Evolutionary conservation across 2,113 vertebrate species (phyloP), one percentile per base, ranked within the genome.

Genomic region (Leptocoma aspasia): DNA sequence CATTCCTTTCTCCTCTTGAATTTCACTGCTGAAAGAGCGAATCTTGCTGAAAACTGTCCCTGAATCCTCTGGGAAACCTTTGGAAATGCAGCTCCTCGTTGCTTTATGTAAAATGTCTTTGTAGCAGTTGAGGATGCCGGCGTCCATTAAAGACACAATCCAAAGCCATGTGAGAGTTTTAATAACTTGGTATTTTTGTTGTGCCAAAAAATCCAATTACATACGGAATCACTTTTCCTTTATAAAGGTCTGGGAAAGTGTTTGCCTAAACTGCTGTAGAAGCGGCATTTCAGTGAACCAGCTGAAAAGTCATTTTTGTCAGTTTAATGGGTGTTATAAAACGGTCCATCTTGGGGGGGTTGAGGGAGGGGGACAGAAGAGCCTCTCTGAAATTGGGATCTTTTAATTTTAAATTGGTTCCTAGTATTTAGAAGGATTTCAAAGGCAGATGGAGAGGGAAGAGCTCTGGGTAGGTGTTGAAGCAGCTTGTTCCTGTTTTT

Each of bases 301-400:
- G 66, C 77, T 57, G 10, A 53, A 35, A 77, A 82, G 65, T n/a
- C 3, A 15, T n/a, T 95, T 81, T 66, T 86, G 81, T 82, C 44
- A 14, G 21, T 33, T 87, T 89, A 86, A 87, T 75, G 41, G 81
- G 37, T 27, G 11, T 54, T 53, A 64, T 72, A 53, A 89, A 89
- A 20, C 0, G 5, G 35, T 78, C 33, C 7, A 10, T 77, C 37
- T 61, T 41, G 4, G 27, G 9, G 39, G n/a, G 35, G 18, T 53
- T 24, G 37, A 69, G 45, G 63, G 39, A 41, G 84, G 18, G 66
- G 54, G 33, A 15, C 31, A 24, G 39, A 41, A 22, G 23, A 50
- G 24, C 82, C 27, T 83, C 61, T 92, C 86, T 81, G 94, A 77
- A 93, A 81, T 12, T 6, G 88, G 66, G 60, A 31, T 83, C 56